Evolutionary conservation across 2,888 invertebrate species (phyloP).

Genomic region (Mythimna impura): DNA sequence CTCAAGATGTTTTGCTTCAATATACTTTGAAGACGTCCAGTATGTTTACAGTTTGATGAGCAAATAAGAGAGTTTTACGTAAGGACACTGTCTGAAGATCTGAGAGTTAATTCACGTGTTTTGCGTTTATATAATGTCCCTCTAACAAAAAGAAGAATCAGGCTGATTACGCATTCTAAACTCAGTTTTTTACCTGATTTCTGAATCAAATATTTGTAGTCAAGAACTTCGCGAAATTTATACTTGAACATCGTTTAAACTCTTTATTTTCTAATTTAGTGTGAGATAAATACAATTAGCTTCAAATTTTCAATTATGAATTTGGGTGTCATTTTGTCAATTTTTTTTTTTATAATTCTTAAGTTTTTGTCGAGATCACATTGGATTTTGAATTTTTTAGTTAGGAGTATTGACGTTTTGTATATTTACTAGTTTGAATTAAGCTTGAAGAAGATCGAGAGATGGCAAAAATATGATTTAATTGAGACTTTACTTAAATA

Average conservation of each 20-base stretch:
- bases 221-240: not conserved
- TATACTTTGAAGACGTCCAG: conserved; percentile 5
- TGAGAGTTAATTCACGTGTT: not conserved
- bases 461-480: not conserved
- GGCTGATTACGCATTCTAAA: too few relatives aligned
- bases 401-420: not conserved
- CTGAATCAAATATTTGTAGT: not conserved
- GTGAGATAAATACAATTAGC: not conserved
- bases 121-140: not conserved
- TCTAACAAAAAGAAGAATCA: too few relatives aligned
- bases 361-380: not conserved
- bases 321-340: not conserved
- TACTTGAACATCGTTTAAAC: not conserved
- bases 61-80: not conserved
- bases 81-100: not conserved
- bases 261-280: not conserved
- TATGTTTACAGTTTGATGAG: conserved; percentile 6
- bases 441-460: not conserved
- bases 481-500: not conserved
- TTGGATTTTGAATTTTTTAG: not conserved
- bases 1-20: conserved; percentile 15
- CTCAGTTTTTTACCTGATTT: too few relatives aligned
- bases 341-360: too few relatives aligned
- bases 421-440: not conserved
- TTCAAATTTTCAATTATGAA: not conserved